Percentiles rank a stretch among this genome's conserved stretches.
Evolutionary conservation across 2,888 invertebrate species (phyloP).

Genomic region (Ectemnius cavifrons): DNA sequence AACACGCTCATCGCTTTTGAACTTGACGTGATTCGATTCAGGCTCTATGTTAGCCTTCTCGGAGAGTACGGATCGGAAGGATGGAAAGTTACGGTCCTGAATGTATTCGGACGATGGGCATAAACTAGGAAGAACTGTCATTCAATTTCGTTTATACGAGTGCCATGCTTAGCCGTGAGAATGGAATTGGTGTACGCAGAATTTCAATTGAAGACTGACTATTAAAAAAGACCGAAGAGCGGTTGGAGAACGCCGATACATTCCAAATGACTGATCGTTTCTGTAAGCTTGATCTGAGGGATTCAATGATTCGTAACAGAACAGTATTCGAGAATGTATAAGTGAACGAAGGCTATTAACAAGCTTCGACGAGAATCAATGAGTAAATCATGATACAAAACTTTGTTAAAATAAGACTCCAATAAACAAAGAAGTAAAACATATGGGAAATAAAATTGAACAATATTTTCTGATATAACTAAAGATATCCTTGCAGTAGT

Average conservation of each 20-base stretch:
- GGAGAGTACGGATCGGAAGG: background rate
- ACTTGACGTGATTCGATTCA: background rate
- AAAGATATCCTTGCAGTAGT: no score
- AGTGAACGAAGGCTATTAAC: background rate
- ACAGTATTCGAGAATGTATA: no score
- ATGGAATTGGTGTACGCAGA: no score
- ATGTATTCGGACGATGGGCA: background rate
- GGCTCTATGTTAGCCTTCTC: background rate
- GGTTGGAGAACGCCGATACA: slow-evolving; percentile 38
- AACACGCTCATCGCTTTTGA: background rate
- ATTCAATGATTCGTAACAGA: no score
- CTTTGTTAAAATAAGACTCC: no score
- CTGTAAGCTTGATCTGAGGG: no score
- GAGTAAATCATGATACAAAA: no score
- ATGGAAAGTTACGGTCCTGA: background rate
- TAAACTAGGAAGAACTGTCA: background rate
- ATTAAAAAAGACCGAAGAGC: slow-evolving; percentile 20
- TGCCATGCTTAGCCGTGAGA: no score
- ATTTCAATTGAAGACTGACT: slow-evolving; percentile 41
- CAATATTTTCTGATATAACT: no score
- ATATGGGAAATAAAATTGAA: no score
- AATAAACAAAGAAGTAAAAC: no score
- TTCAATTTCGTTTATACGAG: background rate
- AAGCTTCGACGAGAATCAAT: background rate
- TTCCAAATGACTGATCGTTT: slow-evolving; percentile 27